Evolutionary conservation across 2,888 invertebrate species (phyloP).

Genomic region (Anoncus sp.): DNA sequence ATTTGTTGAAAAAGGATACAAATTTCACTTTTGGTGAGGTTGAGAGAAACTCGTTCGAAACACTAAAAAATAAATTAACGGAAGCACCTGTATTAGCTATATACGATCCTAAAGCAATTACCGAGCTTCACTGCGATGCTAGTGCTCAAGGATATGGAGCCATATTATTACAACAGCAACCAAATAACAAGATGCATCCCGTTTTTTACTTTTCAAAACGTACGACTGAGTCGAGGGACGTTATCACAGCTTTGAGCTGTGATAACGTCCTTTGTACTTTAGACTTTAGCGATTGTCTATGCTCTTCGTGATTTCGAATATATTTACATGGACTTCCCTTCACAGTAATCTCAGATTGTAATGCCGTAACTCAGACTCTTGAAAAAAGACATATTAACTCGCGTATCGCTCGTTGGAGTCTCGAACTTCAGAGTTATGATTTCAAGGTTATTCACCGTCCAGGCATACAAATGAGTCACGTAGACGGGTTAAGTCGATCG

Average conservation of each 20-base stretch:
- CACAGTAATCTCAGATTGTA: slow-evolving; percentile 3
- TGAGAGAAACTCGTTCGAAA: slow-evolving; percentile 45
- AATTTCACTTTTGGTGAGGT: slow-evolving; percentile 44
- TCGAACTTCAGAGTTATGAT: slow-evolving; percentile 70
- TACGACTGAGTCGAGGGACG: slow-evolving; percentile 71
- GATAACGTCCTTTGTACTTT: too few relatives aligned
- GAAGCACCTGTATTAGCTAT: slow-evolving; percentile 48
- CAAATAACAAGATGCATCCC: slow-evolving; percentile 70
- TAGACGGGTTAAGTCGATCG: slow-evolving; percentile 69
- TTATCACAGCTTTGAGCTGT: slow-evolving; percentile 78
- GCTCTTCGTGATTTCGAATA: slow-evolving; percentile 69
- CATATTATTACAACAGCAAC: slow-evolving; percentile 74
- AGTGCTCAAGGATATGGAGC: slow-evolving; percentile 62
- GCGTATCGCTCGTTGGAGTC: slow-evolving; percentile 73
- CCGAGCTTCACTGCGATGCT: slow-evolving; percentile 20
- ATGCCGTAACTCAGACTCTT: slow-evolving; percentile 56
- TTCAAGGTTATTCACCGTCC: slow-evolving; percentile 69
- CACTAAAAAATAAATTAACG: slow-evolving; percentile 28
- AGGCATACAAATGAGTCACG: slow-evolving; percentile 69
- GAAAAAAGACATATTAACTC: slow-evolving; percentile 73
- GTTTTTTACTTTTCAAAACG: slow-evolving; percentile 75
- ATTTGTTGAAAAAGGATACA: slow-evolving; percentile 59
- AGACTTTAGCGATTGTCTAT: slow-evolving; percentile 68
- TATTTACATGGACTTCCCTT: slow-evolving; percentile 61
- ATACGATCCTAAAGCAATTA: slow-evolving; percentile 27